Evolutionary conservation across 1,140 invertebrate genomes (phyloP).

Genomic region (Dryas iulia): DNA sequence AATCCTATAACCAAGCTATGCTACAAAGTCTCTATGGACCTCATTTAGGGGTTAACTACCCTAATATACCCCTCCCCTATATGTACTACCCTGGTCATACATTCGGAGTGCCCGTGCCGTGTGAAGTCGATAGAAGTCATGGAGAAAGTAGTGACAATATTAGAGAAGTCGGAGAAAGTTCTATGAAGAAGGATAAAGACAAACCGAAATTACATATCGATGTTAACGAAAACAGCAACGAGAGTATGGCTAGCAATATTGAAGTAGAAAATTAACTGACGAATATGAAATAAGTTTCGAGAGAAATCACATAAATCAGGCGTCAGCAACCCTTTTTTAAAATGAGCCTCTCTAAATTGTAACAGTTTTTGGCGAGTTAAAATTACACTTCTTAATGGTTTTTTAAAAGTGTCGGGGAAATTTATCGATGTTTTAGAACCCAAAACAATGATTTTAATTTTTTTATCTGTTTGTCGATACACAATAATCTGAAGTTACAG

Average conservation of each 20-base stretch:
- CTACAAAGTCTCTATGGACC: slow-evolving; percentile 74
- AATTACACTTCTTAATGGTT: too few relatives aligned
- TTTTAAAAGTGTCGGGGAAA: too few relatives aligned
- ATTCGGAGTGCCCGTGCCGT: slow-evolving; percentile 61
- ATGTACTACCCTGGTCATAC: slow-evolving; percentile 77
- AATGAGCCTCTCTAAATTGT: too few relatives aligned
- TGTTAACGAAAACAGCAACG: slow-evolving; percentile 73
- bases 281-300: not conserved
- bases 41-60: slow-evolving; percentile 72
- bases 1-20: slow-evolving; percentile 76
- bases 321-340: too few relatives aligned
- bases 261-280: slow-evolving; percentile 73
- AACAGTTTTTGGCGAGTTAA: too few relatives aligned
- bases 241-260: slow-evolving; percentile 78
- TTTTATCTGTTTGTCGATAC: too few relatives aligned
- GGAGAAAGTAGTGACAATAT: slow-evolving; percentile 40
- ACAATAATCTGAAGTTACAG: too few relatives aligned
- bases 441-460: too few relatives aligned
- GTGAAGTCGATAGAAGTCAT: slow-evolving; percentile 57
- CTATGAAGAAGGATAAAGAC: slow-evolving; percentile 51
- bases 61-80: slow-evolving; percentile 69
- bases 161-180: slow-evolving; percentile 48
- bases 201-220: slow-evolving; percentile 47
- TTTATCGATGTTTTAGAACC: too few relatives aligned
- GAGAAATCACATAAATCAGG: not conserved